Base-by-base conservation (phyloP, 2,888 invertebrate genomes). In the Scelioninae gen. 2 region DNA sequence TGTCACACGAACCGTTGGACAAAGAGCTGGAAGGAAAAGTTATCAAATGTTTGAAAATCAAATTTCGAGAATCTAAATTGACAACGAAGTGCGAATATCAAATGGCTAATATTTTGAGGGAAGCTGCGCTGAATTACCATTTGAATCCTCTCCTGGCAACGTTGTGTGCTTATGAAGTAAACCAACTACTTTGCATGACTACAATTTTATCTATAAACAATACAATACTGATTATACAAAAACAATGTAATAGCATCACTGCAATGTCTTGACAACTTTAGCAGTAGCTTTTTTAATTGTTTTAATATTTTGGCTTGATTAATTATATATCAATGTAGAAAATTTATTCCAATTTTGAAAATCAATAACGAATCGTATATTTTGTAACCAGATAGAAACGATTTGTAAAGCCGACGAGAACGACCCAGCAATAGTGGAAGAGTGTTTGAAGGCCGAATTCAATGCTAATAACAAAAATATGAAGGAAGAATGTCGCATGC, bases 41-140 rank as follows among this genome's bases (percentile, higher is more conserved):
- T 19, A 90, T 96, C 41, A 90, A 91, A 81, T 97, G 97, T 82
- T 88, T 97, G 39, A 96, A 95, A 86, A 89, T 89, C 53, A 92
- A 93, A 83, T 94, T 95, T 81, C 90, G 93, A 52, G 90, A 92
- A 81, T 90, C 92, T 0, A 92, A 91, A 84, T 86, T 97, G 46
- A 91, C 92, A 10, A 86, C 87, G n/a, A 87, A 89, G 15, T 97
- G 97, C 85, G 93, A 94, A 81, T 90, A 92, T 80, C 94, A 96
- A 87, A 90, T 97, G 86, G 91, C 93, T 0, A 90, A 90, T 77
- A 91, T 96, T 48, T 88, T 97, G 58, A 91, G 94, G 81, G 95
- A 96, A 79, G 94, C 96, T 80, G 97, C 97, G 10, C 87, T 96
- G 28, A 96, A 98, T 86, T 94, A 96, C 82, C 92, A 95, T 79